Percentiles rank a stretch among this genome's conserved stretches.
Conservation (phyloP, 2,113 vertebrate species). For the Oncorhynchus kisutch region DNA sequence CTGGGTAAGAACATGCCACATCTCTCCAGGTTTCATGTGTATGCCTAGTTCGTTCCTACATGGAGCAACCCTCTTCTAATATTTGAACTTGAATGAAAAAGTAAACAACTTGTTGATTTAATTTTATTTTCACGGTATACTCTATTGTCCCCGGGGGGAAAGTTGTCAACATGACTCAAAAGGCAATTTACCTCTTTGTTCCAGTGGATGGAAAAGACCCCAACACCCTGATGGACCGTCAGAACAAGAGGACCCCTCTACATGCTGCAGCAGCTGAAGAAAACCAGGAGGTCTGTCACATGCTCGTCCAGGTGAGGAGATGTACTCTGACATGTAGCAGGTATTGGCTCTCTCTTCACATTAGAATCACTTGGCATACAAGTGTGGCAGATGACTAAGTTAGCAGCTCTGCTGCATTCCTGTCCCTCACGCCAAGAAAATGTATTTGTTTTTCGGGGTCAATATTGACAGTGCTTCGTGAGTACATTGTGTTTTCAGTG, state of each 20-base stretch:
- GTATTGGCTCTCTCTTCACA: too few relatives aligned
- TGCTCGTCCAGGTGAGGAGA: slow-evolving; percentile 88
- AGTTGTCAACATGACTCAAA: background rate
- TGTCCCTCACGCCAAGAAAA: too few relatives aligned
- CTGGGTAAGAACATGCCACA: slow-evolving; percentile 75
- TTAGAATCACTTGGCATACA: background rate
- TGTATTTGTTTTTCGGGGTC: too few relatives aligned
- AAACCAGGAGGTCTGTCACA: slow-evolving; percentile 93
- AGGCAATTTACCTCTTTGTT: background rate
- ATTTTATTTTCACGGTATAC: too few relatives aligned
- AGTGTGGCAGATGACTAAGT: background rate
- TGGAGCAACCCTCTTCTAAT: background rate
- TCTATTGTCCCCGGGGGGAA: background rate
- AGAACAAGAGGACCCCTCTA: slow-evolving; percentile 84
- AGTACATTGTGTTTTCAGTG: too few relatives aligned
- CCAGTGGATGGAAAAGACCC: slow-evolving; percentile 96
- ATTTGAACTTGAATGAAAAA: background rate
- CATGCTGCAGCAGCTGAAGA: slow-evolving; percentile 89
- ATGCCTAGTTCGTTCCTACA: background rate
- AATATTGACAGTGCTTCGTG: too few relatives aligned
- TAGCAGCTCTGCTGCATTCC: too few relatives aligned
- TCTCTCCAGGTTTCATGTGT: background rate
- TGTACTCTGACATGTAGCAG: background rate
- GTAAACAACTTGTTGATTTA: too few relatives aligned
- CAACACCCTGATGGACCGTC: slow-evolving; percentile 90